Evolutionary conservation across 2,888 invertebrate genomes (phyloP).

Genomic region (Chirona hameri): DNA sequence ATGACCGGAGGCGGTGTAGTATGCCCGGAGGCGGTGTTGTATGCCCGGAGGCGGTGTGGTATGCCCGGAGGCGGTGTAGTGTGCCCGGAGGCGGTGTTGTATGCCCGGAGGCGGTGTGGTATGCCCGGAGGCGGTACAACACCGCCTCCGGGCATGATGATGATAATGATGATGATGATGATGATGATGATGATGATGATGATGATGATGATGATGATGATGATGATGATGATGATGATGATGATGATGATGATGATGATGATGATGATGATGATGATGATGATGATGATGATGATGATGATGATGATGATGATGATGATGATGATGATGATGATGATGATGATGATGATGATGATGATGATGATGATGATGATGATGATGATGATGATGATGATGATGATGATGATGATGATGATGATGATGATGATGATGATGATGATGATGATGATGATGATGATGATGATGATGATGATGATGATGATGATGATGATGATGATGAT

Average conservation of each 20-base stretch:
- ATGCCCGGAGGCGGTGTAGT: too few species aligned
- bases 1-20: too few species aligned
- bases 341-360: conserved; percentile 22
- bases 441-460: conserved; percentile 22
- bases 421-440: conserved; percentile 22
- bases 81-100: too few species aligned
- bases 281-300: conserved; percentile 22
- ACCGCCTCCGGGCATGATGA: too few species aligned
- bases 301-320: conserved; percentile 22
- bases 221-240: conserved; percentile 22
- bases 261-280: conserved; percentile 22
- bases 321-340: conserved; percentile 22
- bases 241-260: conserved; percentile 22
- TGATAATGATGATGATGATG: conserved; percentile 6
- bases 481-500: conserved; percentile 22
- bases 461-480: conserved; percentile 22
- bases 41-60: too few species aligned
- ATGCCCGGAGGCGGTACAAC: too few species aligned
- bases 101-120: too few species aligned
- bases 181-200: conserved; percentile 22
- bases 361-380: conserved; percentile 22
- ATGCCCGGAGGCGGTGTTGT: too few species aligned
- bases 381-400: conserved; percentile 22
- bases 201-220: conserved; percentile 22
- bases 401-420: conserved; percentile 22